These are phyloP conservation scores for Podargus strigoides DNA, from an alignment of 2,797 vertebrate species.

Conservation along the genomic window DNA sequence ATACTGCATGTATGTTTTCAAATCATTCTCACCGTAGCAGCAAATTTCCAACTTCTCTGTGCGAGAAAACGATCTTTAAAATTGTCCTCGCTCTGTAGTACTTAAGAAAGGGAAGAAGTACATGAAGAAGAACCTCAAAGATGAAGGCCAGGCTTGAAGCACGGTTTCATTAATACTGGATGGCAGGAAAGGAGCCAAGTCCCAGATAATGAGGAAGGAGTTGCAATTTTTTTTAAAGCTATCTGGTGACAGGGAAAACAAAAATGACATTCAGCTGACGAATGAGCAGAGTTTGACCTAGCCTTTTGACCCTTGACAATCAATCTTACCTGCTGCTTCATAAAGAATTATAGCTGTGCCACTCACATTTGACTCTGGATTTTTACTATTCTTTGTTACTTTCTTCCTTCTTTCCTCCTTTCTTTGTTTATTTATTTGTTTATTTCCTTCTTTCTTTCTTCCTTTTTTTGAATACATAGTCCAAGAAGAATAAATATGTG, in stretches of 20 bases:
- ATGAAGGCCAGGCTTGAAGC: slow-evolving; percentile 85
- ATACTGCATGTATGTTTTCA: slow-evolving; percentile 47
- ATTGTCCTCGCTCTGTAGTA: slow-evolving; percentile 48
- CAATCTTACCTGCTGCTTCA: slow-evolving; percentile 89
- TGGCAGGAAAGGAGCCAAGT: slow-evolving; percentile 79
- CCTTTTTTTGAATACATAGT: slow-evolving; percentile 43
- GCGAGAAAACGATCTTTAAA: slow-evolving; percentile 66
- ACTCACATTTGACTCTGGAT: slow-evolving; percentile 82
- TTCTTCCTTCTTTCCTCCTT: neutral
- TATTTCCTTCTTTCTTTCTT: neutral
- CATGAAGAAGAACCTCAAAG: slow-evolving; percentile 74
- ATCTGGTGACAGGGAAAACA: slow-evolving; percentile 88
- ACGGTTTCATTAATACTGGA: slow-evolving; percentile 81
- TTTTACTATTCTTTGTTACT: slow-evolving; percentile 76
- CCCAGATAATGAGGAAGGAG: slow-evolving; percentile 83
- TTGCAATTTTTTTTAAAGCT: slow-evolving; percentile 81
- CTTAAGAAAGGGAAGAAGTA: slow-evolving; percentile 58
- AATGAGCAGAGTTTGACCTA: slow-evolving; percentile 90
- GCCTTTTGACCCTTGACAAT: slow-evolving; percentile 96
- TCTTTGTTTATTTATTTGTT: no score
- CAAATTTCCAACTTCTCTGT: slow-evolving; percentile 52
- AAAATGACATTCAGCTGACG: slow-evolving; percentile 94
- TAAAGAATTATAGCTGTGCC: slow-evolving; percentile 82
- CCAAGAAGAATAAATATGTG: slow-evolving; percentile 69
- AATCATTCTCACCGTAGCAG: slow-evolving; percentile 21